Evolutionary conservation across 2,113 vertebrate species (phyloP).

Genomic region (Psammodynastes pulverulentus): DNA sequence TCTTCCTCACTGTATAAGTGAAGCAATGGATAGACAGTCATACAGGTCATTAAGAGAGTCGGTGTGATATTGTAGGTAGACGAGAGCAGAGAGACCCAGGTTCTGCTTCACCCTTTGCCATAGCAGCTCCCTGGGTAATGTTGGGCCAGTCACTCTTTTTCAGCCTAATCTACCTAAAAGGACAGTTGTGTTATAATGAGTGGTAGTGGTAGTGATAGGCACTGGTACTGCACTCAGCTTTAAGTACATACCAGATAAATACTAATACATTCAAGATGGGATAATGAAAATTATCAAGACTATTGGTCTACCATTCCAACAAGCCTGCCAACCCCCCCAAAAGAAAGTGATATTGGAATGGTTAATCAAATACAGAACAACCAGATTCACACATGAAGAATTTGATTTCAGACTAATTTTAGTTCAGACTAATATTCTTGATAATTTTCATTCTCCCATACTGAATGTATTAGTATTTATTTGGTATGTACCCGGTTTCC

Average conservation of each 20-base stretch:
- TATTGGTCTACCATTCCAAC: background rate
- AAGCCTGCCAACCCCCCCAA: background rate
- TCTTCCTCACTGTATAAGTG: background rate
- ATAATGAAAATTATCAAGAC: background rate
- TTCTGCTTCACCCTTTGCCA: background rate
- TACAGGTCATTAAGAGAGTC: background rate
- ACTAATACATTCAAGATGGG: background rate
- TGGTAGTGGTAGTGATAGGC: background rate
- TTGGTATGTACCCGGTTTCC: background rate
- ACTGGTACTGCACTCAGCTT: background rate
- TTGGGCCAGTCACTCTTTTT: background rate
- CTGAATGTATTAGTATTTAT: background rate
- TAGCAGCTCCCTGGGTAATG: background rate
- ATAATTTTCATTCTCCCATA: background rate
- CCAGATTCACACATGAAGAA: no score
- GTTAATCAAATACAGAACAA: background rate
- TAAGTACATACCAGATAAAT: background rate
- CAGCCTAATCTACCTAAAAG: background rate
- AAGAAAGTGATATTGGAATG: background rate
- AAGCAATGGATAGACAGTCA: background rate
- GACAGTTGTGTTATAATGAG: background rate
- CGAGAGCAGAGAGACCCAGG: background rate
- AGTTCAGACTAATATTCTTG: background rate
- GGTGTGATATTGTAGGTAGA: background rate
- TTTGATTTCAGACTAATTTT: no score